Evolutionary conservation across 1,140 invertebrate species (phyloP).

Genomic region (Heliconius nattereri): DNA sequence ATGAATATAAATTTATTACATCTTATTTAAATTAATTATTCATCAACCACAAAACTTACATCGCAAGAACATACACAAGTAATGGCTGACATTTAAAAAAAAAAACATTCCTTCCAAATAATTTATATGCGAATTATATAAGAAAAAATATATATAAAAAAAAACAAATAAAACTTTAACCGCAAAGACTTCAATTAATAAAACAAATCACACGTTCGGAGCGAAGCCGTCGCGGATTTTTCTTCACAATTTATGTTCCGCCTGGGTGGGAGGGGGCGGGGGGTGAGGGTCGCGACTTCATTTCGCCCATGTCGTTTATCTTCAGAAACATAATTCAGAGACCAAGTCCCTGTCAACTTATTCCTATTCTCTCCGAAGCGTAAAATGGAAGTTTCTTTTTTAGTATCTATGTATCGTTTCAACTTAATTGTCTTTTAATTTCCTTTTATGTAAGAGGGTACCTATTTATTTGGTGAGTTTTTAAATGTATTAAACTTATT

Average conservation of each 20-base stretch:
- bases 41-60: neutral
- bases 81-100: neutral
- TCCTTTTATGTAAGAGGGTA: neutral
- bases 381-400: slow-evolving; percentile 76
- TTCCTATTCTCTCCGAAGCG: slow-evolving; percentile 82
- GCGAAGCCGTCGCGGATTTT: slow-evolving; percentile 75
- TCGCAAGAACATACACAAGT: neutral
- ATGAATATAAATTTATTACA: no score
- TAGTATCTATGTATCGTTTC: slow-evolving; percentile 35
- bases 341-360: slow-evolving; percentile 82
- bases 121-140: slow-evolving; percentile 22
- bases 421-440: slow-evolving; percentile 8
- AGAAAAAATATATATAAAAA: neutral
- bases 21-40: no score
- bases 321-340: slow-evolving; percentile 81
- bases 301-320: slow-evolving; percentile 82
- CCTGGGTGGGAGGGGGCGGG: slow-evolving; percentile 51
- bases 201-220: slow-evolving; percentile 77
- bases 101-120: neutral
- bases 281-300: slow-evolving; percentile 74
- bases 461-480: neutral
- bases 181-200: slow-evolving; percentile 76
- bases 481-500: no score
- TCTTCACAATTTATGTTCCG: slow-evolving; percentile 77
- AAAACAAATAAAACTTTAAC: slow-evolving; percentile 33